Conservation (phyloP, 2,888 invertebrate species). For the Tryphoninae sp. region DNA sequence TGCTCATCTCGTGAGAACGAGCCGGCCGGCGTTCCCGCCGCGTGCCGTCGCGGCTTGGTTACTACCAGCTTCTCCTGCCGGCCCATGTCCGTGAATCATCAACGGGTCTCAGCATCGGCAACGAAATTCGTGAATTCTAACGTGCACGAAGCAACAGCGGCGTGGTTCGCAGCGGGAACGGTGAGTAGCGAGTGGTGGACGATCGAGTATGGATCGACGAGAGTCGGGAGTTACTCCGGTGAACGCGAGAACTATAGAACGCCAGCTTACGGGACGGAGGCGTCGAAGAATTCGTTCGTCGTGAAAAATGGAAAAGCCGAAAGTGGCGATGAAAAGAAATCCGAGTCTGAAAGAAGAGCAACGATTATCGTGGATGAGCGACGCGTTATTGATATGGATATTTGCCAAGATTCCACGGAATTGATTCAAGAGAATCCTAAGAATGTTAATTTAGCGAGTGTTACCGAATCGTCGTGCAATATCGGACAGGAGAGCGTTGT, state of each 20-base stretch:
- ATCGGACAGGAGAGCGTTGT: constrained; percentile 4
- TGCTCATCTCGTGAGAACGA: constrained; percentile 6
- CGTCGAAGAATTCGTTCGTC: constrained; percentile 27
- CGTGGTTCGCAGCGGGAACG: constrained; percentile 27
- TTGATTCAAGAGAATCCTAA: neutral
- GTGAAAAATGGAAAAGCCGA: constrained; percentile 19
- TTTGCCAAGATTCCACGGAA: constrained; percentile 27
- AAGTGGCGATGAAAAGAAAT: constrained; percentile 6
- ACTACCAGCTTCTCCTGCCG: neutral
- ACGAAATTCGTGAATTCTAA: constrained; percentile 56
- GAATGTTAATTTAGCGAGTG: neutral
- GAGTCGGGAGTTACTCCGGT: constrained; percentile 23
- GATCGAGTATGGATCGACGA: constrained; percentile 56
- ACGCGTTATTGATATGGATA: constrained; percentile 42
- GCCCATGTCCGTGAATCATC: constrained; percentile 64
- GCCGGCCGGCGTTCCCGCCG: constrained; percentile 39
- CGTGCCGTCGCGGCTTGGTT: constrained; percentile 18
- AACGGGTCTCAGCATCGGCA: constrained; percentile 23
- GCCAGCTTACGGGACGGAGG: constrained; percentile 21
- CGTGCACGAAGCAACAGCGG: constrained; percentile 8
- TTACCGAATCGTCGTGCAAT: neutral
- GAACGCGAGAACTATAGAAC: constrained; percentile 18
- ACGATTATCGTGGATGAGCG: neutral
- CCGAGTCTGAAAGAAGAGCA: neutral
- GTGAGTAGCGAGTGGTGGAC: constrained; percentile 44